A percentile compares a stretch with the other conserved stretches of the same genome.
Conservation (phyloP, 1,140 invertebrate species). For the Drosophila jambulina region DNA sequence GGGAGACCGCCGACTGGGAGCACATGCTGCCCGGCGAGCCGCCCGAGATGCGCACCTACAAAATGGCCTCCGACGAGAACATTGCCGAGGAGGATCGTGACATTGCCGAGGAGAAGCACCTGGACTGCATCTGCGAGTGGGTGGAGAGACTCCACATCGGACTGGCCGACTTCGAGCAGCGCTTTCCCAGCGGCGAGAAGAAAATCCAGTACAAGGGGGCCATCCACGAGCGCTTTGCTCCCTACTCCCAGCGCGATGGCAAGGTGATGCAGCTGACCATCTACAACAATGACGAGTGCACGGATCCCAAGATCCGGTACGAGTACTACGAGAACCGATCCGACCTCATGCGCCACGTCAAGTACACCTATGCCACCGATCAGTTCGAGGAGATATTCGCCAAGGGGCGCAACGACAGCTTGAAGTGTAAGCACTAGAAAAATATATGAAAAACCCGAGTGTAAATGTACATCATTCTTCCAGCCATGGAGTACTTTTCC, state of each 20-base stretch:
- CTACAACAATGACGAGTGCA: conserved; percentile 90
- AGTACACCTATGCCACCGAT: conserved; percentile 87
- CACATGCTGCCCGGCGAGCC: conserved; percentile 90
- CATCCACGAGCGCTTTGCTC: conserved; percentile 91
- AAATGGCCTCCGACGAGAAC: conserved; percentile 84
- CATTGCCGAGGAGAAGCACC: conserved; percentile 88
- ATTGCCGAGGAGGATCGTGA: conserved; percentile 60
- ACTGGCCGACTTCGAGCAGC: conserved; percentile 89
- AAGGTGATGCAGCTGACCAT: conserved; percentile 89
- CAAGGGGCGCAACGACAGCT: conserved; percentile 89
- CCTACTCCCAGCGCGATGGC: conserved; percentile 89
- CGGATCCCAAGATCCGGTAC: conserved; percentile 86
- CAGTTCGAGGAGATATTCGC: conserved; percentile 89
- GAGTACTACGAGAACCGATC: conserved; percentile 90
- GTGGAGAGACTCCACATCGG: conserved; percentile 89
- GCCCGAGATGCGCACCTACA: conserved; percentile 82
- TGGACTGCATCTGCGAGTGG: conserved; percentile 92
- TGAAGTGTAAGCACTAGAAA: conserved; percentile 86
- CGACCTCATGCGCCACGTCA: conserved; percentile 88
- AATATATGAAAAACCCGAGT: too few relatives aligned
- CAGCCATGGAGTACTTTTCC: conserved; percentile 65
- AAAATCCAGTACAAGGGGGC: conserved; percentile 91
- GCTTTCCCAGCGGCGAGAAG: conserved; percentile 91
- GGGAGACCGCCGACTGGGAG: conserved; percentile 88
- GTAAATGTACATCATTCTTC: background rate